phyloP scores from a whole-genome alignment of 1,140 invertebrate species.

The Heliothis virescens region DNA sequence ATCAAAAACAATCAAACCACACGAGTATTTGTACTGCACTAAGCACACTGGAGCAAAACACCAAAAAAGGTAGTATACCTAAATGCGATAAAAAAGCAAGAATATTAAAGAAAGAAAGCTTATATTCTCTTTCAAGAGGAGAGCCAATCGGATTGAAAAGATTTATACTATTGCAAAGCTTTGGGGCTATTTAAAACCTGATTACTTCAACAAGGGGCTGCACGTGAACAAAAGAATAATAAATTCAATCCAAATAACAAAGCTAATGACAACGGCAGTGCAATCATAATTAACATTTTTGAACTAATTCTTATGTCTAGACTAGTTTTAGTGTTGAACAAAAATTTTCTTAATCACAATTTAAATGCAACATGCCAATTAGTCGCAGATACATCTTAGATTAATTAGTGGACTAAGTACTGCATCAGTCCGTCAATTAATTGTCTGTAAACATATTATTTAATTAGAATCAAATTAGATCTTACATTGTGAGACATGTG shows the following conservation, averaged over 20 bases:
- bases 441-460: not conserved
- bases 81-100: not conserved
- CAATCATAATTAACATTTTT: slow-evolving; percentile 22
- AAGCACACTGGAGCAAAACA: too few species aligned
- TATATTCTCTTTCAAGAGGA: not conserved
- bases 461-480: not conserved
- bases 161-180: slow-evolving; percentile 9
- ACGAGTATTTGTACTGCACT: not conserved
- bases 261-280: not conserved
- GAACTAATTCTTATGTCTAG: slow-evolving; percentile 4
- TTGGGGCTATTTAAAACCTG: not conserved
- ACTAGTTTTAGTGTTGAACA: not conserved
- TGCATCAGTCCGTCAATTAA: not conserved
- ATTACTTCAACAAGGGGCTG: not conserved
- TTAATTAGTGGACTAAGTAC: not conserved
- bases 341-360: not conserved
- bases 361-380: slow-evolving; percentile 23
- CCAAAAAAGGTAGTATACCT: not conserved
- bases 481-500: not conserved
- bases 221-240: slow-evolving; percentile 1
- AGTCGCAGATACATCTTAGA: not conserved
- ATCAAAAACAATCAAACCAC: not conserved
- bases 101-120: not conserved
- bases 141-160: slow-evolving; percentile 3
- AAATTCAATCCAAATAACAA: not conserved